Conservation (phyloP, 2,797 vertebrate species). For the Pantherophis vulpinus region DNA sequence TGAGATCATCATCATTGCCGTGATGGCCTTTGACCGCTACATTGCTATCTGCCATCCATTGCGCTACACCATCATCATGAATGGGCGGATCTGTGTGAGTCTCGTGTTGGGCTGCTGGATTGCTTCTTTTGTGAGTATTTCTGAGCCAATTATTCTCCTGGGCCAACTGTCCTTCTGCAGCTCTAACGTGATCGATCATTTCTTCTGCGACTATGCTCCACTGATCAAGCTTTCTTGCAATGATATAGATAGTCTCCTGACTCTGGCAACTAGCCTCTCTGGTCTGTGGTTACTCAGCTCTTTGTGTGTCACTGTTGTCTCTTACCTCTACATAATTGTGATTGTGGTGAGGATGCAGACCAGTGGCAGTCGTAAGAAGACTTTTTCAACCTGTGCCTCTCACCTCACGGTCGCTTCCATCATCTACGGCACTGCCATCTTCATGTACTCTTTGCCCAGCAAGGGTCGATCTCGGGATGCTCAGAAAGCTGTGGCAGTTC, state of each 20-base stretch:
- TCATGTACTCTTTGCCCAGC: conserved; percentile 53
- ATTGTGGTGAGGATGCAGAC: conserved; percentile 53
- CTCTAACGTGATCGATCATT: conserved; percentile 33
- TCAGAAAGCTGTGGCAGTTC: conserved; percentile 50
- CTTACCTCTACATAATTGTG: conserved; percentile 50
- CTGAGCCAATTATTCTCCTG: neutral
- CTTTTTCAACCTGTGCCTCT: conserved; percentile 57
- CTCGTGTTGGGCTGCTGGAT: neutral
- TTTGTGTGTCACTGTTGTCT: conserved; percentile 33
- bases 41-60: neutral
- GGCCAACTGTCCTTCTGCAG: neutral
- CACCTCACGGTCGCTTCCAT: conserved; percentile 53
- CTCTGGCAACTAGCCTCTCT: conserved; percentile 33
- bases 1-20: neutral
- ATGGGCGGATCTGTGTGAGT: neutral
- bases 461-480: conserved; percentile 41
- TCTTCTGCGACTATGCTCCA: conserved; percentile 60
- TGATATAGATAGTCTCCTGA: conserved; percentile 40
- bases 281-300: conserved; percentile 42
- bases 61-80: neutral
- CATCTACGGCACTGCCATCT: conserved; percentile 54
- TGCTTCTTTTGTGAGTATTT: neutral
- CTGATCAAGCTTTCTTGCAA: conserved; percentile 55
- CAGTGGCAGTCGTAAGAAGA: conserved; percentile 40
- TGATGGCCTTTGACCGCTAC: neutral